These are phyloP conservation scores for Acleris holmiana DNA, from an alignment of 2,888 invertebrate species.

Conservation along the genomic window DNA sequence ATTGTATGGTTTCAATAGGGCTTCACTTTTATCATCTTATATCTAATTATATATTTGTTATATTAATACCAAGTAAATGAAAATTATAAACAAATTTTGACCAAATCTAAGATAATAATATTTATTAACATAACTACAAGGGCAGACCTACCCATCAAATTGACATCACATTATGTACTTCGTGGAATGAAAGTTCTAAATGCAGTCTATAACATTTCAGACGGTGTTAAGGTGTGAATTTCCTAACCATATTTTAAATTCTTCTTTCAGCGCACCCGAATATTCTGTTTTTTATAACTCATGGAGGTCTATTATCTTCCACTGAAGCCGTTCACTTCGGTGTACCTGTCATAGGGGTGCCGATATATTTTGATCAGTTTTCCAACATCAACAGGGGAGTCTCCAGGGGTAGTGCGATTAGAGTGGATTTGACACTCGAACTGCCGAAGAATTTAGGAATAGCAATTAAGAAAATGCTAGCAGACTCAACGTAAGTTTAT, in stretches of 20 bases:
- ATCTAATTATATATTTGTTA: too few species aligned
- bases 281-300: conserved; percentile 54
- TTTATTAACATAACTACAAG: too few species aligned
- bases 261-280: conserved; percentile 58
- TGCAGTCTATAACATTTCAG: too few species aligned
- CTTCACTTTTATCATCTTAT: too few species aligned
- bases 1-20: too few species aligned
- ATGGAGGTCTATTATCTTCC: conserved; percentile 59
- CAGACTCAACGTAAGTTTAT: conserved; percentile 32
- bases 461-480: conserved; percentile 34
- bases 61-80: too few species aligned
- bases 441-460: conserved; percentile 30
- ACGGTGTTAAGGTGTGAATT: too few species aligned
- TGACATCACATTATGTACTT: too few species aligned
- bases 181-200: too few species aligned
- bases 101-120: too few species aligned
- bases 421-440: conserved; percentile 36
- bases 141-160: too few species aligned
- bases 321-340: conserved; percentile 61
- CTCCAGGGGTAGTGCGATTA: conserved; percentile 29
- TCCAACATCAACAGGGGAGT: conserved; percentile 30
- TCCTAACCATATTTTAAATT: neutral
- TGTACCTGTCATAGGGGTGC: conserved; percentile 59
- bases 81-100: too few species aligned
- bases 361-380: conserved; percentile 45